Evolutionary conservation across 2,888 invertebrate genomes (phyloP).

Genomic region (Stenodera caucasica): DNA sequence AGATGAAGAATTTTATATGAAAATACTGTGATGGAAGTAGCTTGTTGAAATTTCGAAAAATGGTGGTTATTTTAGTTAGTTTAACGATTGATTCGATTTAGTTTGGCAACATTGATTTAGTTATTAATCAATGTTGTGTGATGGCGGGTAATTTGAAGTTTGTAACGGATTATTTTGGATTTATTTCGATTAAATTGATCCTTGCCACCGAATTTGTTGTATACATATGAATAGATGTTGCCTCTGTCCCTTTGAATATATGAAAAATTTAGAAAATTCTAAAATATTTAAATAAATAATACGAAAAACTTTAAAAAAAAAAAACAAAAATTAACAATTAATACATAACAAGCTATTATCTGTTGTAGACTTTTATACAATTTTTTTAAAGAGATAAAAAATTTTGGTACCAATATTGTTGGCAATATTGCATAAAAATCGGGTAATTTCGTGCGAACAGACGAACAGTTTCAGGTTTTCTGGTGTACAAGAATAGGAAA

Average conservation of each 20-base stretch:
- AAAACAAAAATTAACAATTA: slow-evolving; percentile 23
- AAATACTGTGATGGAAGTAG: slow-evolving; percentile 31
- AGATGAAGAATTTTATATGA: slow-evolving; percentile 12
- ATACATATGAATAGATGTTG: slow-evolving; percentile 39
- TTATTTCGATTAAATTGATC: not conserved
- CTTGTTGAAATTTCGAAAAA: slow-evolving; percentile 19
- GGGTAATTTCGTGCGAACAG: slow-evolving; percentile 19
- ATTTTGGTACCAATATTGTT: slow-evolving; percentile 38
- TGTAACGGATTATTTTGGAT: not conserved
- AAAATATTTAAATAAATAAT: slow-evolving; percentile 22
- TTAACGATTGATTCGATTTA: slow-evolving; percentile 12
- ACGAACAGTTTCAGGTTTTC: slow-evolving; percentile 17
- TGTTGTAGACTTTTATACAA: slow-evolving; percentile 40
- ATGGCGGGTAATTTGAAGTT: slow-evolving; percentile 6
- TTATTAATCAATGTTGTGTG: slow-evolving; percentile 2
- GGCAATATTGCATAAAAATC: not conserved
- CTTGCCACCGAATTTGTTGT: slow-evolving; percentile 14
- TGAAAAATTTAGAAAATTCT: slow-evolving; percentile 37
- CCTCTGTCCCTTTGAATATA: slow-evolving; percentile 36
- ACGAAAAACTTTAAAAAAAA: not conserved
- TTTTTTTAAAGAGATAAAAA: slow-evolving; percentile 38
- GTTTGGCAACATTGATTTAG: not conserved
- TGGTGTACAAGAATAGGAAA: slow-evolving; percentile 1
- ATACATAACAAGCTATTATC: slow-evolving; percentile 33
- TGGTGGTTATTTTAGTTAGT: slow-evolving; percentile 19